phyloP scores from a whole-genome alignment of 2,113 vertebrate species.

The Hippocampus barbouri region DNA sequence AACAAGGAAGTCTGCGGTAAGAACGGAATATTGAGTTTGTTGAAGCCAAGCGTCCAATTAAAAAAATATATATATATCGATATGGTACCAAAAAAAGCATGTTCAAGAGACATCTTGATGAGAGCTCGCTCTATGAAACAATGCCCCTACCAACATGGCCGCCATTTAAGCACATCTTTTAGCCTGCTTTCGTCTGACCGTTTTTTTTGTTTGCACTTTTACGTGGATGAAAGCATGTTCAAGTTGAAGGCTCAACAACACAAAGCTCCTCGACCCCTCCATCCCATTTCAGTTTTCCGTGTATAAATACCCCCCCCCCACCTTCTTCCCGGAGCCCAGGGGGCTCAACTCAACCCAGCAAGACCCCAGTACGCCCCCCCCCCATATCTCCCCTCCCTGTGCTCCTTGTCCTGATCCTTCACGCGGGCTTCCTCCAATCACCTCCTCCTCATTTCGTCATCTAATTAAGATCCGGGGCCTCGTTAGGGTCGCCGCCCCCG shows the following conservation, averaged over 20 bases:
- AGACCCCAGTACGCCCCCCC: constrained; percentile 56
- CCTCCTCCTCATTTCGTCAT: constrained; percentile 34
- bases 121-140: no score
- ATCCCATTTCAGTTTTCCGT: constrained; percentile 59
- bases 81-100: no score
- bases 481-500: constrained; percentile 64
- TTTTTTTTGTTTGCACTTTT: no score
- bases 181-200: no score
- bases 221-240: not conserved
- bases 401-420: constrained; percentile 46
- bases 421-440: constrained; percentile 24
- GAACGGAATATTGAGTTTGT: no score
- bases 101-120: no score
- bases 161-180: no score
- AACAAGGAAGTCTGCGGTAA: not conserved
- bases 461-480: constrained; percentile 79
- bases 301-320: constrained; percentile 73
- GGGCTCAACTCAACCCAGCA: constrained; percentile 64
- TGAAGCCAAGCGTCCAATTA: no score
- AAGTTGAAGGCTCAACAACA: not conserved
- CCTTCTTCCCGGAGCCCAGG: not conserved
- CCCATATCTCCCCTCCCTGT: not conserved
- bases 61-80: no score
- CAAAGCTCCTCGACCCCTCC: constrained; percentile 22
- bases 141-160: no score